These are phyloP conservation scores for Oostethus manadensis DNA, from an alignment of 2,113 vertebrate species.

Conservation along the genomic window DNA sequence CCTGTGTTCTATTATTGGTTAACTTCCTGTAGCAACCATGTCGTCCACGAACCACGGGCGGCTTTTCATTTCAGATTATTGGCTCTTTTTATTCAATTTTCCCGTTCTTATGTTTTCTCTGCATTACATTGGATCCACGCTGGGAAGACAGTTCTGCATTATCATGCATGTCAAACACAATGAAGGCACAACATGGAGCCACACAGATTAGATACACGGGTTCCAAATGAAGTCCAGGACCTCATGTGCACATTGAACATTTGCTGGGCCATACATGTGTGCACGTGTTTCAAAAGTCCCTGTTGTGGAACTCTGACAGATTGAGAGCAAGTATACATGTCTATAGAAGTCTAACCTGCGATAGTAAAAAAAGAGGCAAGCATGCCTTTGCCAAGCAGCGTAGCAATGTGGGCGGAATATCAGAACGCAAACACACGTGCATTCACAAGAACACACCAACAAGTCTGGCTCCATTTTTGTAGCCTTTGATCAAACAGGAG, in stretches of 20 bases:
- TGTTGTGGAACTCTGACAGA: constrained; percentile 46
- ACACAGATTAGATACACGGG: constrained; percentile 1
- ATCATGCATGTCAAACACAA: not conserved
- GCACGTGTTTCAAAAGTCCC: constrained; percentile 12
- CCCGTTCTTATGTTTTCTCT: not conserved
- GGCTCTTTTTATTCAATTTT: too few species aligned
- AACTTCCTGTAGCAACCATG: too few species aligned
- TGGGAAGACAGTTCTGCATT: too few species aligned
- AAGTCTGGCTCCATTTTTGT: constrained; percentile 16
- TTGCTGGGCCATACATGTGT: constrained; percentile 8
- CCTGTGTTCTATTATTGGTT: too few species aligned
- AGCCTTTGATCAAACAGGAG: constrained; percentile 32
- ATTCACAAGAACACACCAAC: constrained; percentile 7
- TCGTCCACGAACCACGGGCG: too few species aligned
- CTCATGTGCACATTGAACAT: constrained; percentile 9
- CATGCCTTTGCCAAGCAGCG: constrained; percentile 23
- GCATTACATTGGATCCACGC: not conserved
- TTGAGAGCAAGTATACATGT: constrained; percentile 35
- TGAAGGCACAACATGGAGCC: not conserved
- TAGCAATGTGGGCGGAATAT: constrained; percentile 33
- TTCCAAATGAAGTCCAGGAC: not conserved
- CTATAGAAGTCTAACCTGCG: constrained; percentile 16
- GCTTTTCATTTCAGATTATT: too few species aligned
- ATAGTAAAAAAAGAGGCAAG: constrained; percentile 15
- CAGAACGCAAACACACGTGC: constrained; percentile 10